Conservation (phyloP, 2,888 invertebrate species). For the Chalcosyrphus nemorum region DNA sequence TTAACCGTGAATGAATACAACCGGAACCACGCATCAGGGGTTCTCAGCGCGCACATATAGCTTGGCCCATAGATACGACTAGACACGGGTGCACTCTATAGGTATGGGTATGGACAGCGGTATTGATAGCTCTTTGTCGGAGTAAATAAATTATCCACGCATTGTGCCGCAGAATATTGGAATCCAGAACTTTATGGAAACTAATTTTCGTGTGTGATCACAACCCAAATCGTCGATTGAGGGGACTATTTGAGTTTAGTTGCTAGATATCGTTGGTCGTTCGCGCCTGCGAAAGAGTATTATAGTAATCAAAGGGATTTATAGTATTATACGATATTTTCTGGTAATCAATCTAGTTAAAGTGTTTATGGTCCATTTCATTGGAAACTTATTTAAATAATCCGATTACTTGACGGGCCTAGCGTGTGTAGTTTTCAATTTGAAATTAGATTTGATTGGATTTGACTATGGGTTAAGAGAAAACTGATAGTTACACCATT, state of each 20-base stretch:
- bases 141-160: conserved; percentile 71
- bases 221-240: conserved; percentile 39
- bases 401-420: conserved; percentile 6
- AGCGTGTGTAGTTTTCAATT: neutral
- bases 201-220: conserved; percentile 42
- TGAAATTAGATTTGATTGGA: neutral
- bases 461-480: too few relatives aligned
- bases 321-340: conserved; percentile 11
- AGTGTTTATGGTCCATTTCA: neutral
- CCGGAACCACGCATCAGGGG: conserved; percentile 70
- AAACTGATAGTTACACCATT: too few relatives aligned
- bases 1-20: conserved; percentile 67
- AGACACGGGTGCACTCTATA: neutral
- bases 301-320: neutral
- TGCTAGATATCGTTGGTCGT: conserved; percentile 41
- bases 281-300: conserved; percentile 48
- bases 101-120: neutral
- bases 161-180: conserved; percentile 37
- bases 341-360: conserved; percentile 27
- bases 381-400: conserved; percentile 39
- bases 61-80: conserved; percentile 29
- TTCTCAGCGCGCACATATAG: conserved; percentile 9
- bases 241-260: conserved; percentile 49
- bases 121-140: conserved; percentile 55
- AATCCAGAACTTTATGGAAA: conserved; percentile 41